Conservation (phyloP, 2,888 invertebrate species). For the Proisotoma minuta region DNA sequence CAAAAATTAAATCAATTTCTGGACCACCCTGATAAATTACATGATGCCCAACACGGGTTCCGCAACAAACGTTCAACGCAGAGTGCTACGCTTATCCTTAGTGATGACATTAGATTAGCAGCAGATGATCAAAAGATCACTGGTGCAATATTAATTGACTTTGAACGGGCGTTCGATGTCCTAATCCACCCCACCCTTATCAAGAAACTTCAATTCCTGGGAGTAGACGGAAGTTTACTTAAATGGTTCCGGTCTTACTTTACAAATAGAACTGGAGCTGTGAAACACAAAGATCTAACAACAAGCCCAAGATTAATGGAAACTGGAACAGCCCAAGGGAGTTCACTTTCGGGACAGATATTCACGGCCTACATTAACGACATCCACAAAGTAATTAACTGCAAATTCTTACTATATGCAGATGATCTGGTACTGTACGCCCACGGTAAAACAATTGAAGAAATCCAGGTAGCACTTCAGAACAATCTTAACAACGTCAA, state of each 20-base stretch:
- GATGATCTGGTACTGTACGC: neutral
- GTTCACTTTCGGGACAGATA: neutral
- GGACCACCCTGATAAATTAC: neutral
- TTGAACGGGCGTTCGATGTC: conserved; percentile 10
- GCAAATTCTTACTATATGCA: neutral
- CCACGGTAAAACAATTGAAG: neutral
- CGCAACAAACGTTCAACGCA: conserved; percentile 1
- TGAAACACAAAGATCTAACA: neutral
- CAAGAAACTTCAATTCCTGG: neutral
- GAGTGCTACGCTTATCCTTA: conserved; percentile 7
- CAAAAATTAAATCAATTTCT: neutral
- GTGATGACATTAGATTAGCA: conserved; percentile 7
- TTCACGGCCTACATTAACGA: neutral
- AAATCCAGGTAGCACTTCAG: neutral
- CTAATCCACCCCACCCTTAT: neutral
- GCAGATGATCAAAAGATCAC: neutral
- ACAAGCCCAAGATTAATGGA: neutral
- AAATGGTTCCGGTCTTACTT: conserved; percentile 5
- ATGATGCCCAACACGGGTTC: conserved; percentile 10
- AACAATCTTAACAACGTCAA: neutral
- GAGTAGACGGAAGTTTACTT: neutral
- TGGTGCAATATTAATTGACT: conserved; percentile 8
- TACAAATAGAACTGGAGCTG: neutral
- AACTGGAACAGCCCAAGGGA: neutral
- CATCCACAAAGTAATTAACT: neutral